These are phyloP conservation scores for Bibio marci DNA, from an alignment of 2,888 invertebrate genomes.

Conservation along the genomic window DNA sequence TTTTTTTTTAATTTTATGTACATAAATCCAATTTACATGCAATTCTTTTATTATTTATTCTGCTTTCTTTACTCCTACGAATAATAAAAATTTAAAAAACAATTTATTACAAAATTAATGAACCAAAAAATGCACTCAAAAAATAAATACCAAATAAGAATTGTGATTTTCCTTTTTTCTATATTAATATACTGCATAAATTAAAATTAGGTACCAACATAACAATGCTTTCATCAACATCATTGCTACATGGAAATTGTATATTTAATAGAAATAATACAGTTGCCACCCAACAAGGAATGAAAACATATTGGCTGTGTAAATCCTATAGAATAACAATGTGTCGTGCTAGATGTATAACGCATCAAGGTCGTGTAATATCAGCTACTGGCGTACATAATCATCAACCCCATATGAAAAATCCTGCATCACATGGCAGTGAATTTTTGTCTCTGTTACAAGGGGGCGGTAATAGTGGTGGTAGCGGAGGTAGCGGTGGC, in stretches of 20 bases:
- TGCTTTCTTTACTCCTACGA: too few species aligned
- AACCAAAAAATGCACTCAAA: too few species aligned
- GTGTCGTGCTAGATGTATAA: constrained; percentile 30
- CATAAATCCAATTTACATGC: too few species aligned
- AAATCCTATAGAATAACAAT: constrained; percentile 30
- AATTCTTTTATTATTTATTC: too few species aligned
- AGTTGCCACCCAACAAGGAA: constrained; percentile 30
- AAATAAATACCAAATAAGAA: too few species aligned
- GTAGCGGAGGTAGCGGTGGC: neutral
- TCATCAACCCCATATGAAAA: constrained; percentile 28
- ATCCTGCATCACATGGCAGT: constrained; percentile 2
- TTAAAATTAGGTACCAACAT: constrained; percentile 24
- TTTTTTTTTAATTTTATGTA: too few species aligned
- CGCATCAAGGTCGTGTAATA: constrained; percentile 29
- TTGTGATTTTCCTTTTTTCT: too few species aligned
- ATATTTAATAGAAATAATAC: constrained; percentile 31
- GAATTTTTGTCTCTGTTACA: neutral
- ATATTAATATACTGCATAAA: too few species aligned
- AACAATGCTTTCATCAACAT: constrained; percentile 30
- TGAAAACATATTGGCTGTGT: constrained; percentile 31
- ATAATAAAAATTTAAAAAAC: too few species aligned
- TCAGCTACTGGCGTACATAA: constrained; percentile 30
- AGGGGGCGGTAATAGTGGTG: neutral
- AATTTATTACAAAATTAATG: too few species aligned
- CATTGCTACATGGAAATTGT: constrained; percentile 28